A percentile compares a stretch with the other conserved stretches of the same genome.
These are phyloP conservation scores for Craseonycteris thonglongyai DNA, from an alignment of 2,113 vertebrate genomes.

Conservation along the genomic window DNA sequence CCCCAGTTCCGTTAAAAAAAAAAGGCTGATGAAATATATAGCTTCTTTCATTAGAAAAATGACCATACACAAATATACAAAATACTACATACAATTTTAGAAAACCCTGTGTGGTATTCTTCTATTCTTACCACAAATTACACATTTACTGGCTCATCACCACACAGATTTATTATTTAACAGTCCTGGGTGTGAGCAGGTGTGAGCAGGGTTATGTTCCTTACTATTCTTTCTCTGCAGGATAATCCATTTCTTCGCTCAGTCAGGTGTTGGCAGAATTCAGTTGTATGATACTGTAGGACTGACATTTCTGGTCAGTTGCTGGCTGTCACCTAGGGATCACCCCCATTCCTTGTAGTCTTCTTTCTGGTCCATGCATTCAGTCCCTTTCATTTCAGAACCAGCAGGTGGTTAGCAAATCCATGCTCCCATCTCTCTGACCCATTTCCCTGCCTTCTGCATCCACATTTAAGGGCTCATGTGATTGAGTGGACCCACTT, in stretches of 20 bases:
- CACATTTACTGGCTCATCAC: not conserved
- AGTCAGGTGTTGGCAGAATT: not conserved
- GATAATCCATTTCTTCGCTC: not conserved
- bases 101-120: not conserved
- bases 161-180: not conserved
- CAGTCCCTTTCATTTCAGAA: not conserved
- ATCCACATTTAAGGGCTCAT: not conserved
- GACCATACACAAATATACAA: not conserved
- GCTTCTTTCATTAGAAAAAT: not conserved
- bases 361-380: not conserved
- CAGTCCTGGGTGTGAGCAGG: too few species aligned
- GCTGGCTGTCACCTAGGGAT: not conserved
- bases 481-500: not conserved
- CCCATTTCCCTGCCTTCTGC: not conserved
- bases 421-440: not conserved
- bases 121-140: not conserved
- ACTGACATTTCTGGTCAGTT: not conserved
- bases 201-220: not conserved
- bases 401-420: not conserved
- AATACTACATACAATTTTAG: not conserved
- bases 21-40: not conserved
- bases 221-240: not conserved
- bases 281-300: not conserved
- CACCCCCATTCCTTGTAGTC: too few species aligned
- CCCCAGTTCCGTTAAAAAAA: too few species aligned